phyloP scores from a whole-genome alignment of 2,888 invertebrate genomes.

The Drosophila helvetica region DNA sequence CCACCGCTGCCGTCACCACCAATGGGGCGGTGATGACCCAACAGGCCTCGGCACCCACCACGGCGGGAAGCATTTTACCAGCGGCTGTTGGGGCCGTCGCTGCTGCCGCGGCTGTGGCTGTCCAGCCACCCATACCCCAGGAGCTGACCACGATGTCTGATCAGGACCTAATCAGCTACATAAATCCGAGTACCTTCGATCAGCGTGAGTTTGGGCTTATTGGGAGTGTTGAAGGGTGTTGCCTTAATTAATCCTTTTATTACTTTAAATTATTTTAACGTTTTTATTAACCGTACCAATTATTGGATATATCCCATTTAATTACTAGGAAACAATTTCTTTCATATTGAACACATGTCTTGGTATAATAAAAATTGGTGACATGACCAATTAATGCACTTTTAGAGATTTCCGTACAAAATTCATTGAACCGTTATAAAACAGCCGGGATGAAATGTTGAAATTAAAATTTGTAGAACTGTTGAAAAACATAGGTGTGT shows the following conservation, averaged over 20 bases:
- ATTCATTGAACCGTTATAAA: too few species aligned
- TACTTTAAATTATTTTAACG: neutral
- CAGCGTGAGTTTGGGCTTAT: constrained; percentile 86
- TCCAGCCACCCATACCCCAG: constrained; percentile 86
- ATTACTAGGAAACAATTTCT: too few species aligned
- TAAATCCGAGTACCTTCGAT: constrained; percentile 95
- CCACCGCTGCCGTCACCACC: constrained; percentile 80
- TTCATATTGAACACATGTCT: too few species aligned
- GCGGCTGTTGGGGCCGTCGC: constrained; percentile 71
- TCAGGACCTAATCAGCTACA: constrained; percentile 93
- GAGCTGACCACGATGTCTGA: constrained; percentile 93
- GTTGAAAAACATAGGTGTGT: too few species aligned
- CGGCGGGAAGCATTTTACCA: constrained; percentile 66
- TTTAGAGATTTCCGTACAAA: too few species aligned
- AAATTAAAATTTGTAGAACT: too few species aligned
- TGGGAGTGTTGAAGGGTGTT: neutral
- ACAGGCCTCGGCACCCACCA: constrained; percentile 71
- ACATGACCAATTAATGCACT: too few species aligned
- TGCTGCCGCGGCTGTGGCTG: constrained; percentile 82
- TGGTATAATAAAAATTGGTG: too few species aligned
- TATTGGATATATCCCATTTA: too few species aligned
- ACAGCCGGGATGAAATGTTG: too few species aligned
- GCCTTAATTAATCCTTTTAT: too few species aligned
- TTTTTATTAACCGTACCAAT: neutral
- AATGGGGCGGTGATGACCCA: constrained; percentile 80